A percentile compares a stretch with the other conserved stretches of the same genome.
These are phyloP conservation scores for Pedicia rivosa DNA, from an alignment of 2,888 invertebrate genomes.

Conservation along the genomic window DNA sequence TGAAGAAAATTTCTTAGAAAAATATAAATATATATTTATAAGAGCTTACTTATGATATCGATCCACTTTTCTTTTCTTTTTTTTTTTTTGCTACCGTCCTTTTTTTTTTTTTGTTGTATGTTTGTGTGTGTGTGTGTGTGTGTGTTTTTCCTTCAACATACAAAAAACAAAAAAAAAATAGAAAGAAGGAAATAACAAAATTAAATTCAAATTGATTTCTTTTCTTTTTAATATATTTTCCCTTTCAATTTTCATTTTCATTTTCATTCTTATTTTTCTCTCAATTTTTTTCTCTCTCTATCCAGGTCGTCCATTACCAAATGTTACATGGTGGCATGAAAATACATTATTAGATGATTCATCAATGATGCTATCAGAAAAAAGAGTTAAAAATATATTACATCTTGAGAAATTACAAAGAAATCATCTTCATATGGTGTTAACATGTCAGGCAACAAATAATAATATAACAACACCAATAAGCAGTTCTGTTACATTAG, in stretches of 20 bases:
- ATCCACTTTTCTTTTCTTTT: background rate
- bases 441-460: slow-evolving; percentile 52
- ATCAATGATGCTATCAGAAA: slow-evolving; percentile 40
- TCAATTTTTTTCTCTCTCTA: background rate
- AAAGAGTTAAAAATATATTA: slow-evolving; percentile 46
- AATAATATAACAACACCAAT: slow-evolving; percentile 50
- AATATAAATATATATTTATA: background rate
- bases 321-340: slow-evolving; percentile 51
- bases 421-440: slow-evolving; percentile 44
- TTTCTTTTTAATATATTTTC: too few relatives aligned
- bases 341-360: slow-evolving; percentile 43
- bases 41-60: background rate
- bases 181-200: background rate
- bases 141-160: background rate
- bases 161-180: background rate
- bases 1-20: too few relatives aligned
- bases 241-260: background rate
- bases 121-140: background rate
- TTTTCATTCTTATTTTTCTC: background rate
- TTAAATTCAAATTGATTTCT: background rate
- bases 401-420: slow-evolving; percentile 42
- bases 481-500: slow-evolving; percentile 46
- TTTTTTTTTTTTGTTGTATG: background rate
- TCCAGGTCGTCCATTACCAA: slow-evolving; percentile 47
- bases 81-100: background rate